A percentile compares a stretch with the other conserved stretches of the same genome.
Conservation (phyloP, 2,888 invertebrate species). For the Idaea dimidiata region DNA sequence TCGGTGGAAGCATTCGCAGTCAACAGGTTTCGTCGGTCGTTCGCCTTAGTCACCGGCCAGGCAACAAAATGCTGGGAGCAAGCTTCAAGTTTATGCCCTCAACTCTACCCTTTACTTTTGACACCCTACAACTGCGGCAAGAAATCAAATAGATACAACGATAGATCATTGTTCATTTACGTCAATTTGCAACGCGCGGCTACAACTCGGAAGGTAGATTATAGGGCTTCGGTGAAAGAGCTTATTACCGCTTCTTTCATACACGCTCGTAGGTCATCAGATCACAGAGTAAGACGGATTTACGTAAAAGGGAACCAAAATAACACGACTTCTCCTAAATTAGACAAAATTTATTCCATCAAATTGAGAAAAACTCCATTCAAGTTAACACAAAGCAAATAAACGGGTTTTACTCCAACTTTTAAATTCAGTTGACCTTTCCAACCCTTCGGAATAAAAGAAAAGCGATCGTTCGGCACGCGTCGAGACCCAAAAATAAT, state of each 20-base stretch:
- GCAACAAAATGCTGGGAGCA: slow-evolving; percentile 5
- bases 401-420: not conserved
- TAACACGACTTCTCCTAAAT: not conserved
- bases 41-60: slow-evolving; percentile 34
- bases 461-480: slow-evolving; percentile 10
- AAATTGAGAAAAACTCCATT: too few relatives aligned
- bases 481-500: slow-evolving; percentile 21
- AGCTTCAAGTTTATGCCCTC: slow-evolving; percentile 5
- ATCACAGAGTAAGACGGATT: not conserved
- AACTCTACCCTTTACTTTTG: slow-evolving; percentile 5
- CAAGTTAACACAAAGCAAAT: not conserved
- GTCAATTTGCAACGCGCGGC: slow-evolving; percentile 10
- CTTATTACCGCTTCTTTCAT: slow-evolving; percentile 13
- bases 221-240: slow-evolving; percentile 23
- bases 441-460: slow-evolving; percentile 17
- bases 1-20: slow-evolving; percentile 25
- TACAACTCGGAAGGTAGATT: slow-evolving; percentile 1
- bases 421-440: slow-evolving; percentile 4
- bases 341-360: too few relatives aligned
- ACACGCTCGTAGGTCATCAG: slow-evolving; percentile 7
- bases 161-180: slow-evolving; percentile 9
- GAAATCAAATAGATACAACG: not conserved
- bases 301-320: not conserved
- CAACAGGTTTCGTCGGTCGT: slow-evolving; percentile 49
- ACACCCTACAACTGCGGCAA: not conserved